A percentile compares a stretch with the other conserved stretches of the same genome.
Conservation (phyloP, 2,888 invertebrate genomes). For the Napeogenes sylphis region DNA sequence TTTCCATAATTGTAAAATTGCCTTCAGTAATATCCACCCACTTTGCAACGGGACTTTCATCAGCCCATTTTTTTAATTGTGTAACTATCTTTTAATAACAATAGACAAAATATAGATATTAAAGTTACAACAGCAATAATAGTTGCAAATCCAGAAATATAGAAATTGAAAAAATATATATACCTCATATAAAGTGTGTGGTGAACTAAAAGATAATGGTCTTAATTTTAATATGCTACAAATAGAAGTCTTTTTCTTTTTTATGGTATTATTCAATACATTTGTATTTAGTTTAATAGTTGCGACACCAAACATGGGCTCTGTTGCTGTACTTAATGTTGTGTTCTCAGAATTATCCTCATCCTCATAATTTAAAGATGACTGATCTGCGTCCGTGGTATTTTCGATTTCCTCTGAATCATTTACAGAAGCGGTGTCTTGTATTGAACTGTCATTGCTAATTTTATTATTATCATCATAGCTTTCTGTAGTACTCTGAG, state of each 20-base stretch:
- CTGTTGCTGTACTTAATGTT: slow-evolving; percentile 14
- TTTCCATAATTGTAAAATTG: slow-evolving; percentile 66
- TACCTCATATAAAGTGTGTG: slow-evolving; percentile 63
- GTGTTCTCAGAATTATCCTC: slow-evolving; percentile 37
- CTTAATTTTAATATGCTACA: slow-evolving; percentile 57
- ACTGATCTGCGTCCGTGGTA: slow-evolving; percentile 20
- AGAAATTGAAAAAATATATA: slow-evolving; percentile 10
- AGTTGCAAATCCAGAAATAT: no score
- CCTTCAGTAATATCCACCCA: slow-evolving; percentile 62
- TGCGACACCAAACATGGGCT: slow-evolving; percentile 8
- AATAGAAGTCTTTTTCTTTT: slow-evolving; percentile 20
- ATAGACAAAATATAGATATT: neutral
- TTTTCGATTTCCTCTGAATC: slow-evolving; percentile 25
- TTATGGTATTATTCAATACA: slow-evolving; percentile 30
- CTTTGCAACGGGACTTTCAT: slow-evolving; percentile 61
- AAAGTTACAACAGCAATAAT: neutral
- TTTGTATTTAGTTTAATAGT: slow-evolving; percentile 6
- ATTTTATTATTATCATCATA: slow-evolving; percentile 13
- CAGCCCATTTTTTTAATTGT: slow-evolving; percentile 63
- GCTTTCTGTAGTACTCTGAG: slow-evolving; percentile 10
- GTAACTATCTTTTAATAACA: slow-evolving; percentile 48
- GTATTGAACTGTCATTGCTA: neutral
- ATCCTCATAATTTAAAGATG: slow-evolving; percentile 22
- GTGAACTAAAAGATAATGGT: slow-evolving; percentile 53
- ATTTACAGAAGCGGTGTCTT: neutral